Evolutionary conservation across 2,888 invertebrate species (phyloP).

Genomic region (Serrognathus titanus): DNA sequence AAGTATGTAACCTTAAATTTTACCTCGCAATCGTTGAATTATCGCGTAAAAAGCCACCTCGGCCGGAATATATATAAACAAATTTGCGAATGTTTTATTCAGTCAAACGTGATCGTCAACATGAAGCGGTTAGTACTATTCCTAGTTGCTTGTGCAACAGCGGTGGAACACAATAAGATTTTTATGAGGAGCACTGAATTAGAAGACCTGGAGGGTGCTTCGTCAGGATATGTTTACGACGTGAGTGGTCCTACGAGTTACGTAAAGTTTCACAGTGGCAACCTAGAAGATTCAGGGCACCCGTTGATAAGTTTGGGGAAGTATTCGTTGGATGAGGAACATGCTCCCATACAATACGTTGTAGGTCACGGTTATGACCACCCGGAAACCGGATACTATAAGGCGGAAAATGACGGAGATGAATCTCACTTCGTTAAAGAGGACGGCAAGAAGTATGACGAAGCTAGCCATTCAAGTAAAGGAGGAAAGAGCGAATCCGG

Average conservation of each 20-base stretch:
- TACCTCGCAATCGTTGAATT: too few relatives aligned
- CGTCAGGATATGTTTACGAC: slow-evolving; percentile 57
- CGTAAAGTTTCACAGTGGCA: slow-evolving; percentile 49
- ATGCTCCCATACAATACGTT: slow-evolving; percentile 7
- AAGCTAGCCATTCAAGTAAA: slow-evolving; percentile 51
- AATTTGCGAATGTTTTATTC: too few relatives aligned
- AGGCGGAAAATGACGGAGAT: slow-evolving; percentile 24
- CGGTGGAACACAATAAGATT: not conserved
- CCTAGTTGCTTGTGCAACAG: not conserved
- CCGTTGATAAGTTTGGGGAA: slow-evolving; percentile 28
- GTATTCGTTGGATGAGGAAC: slow-evolving; percentile 28
- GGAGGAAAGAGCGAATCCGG: slow-evolving; percentile 59
- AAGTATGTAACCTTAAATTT: too few relatives aligned
- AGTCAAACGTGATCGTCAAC: too few relatives aligned
- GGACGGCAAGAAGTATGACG: slow-evolving; percentile 52
- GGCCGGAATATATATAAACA: too few relatives aligned
- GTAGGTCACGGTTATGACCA: not conserved
- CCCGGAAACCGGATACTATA: not conserved
- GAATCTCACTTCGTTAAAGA: slow-evolving; percentile 5
- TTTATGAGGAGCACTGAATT: slow-evolving; percentile 23
- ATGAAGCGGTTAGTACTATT: too few relatives aligned
- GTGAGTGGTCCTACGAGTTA: slow-evolving; percentile 52
- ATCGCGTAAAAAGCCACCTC: too few relatives aligned
- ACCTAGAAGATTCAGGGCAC: slow-evolving; percentile 31
- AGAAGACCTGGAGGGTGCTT: slow-evolving; percentile 59